Evolutionary conservation across 2,888 invertebrate genomes (phyloP), one percentile per base, ranked within the genome.

Genomic region (Drosophila antonietae): DNA sequence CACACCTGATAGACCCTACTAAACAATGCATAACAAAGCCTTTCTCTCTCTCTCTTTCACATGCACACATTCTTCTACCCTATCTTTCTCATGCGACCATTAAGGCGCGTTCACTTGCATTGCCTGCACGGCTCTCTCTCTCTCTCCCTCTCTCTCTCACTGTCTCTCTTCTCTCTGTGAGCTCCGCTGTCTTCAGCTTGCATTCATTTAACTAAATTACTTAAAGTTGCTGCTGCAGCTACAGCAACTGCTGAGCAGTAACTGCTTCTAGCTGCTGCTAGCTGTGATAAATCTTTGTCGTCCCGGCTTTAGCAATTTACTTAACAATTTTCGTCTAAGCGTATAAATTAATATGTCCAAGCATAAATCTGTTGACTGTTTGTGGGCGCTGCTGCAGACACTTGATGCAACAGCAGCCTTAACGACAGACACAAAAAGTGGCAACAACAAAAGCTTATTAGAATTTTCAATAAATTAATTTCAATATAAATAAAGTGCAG

Each of bases 391-490:
- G 73, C 70, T 65, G 73, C 59, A 31, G 59, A 59, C 49, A 49
- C 59, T 47, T 59, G 31, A 28, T 39, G 47, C 39, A 37, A 59
- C 63, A 63, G 10, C 47, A 52, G 61, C 43, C 28, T 56, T 9
- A 9, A 9, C 37, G 70, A 68, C 66, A 41, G 70, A 68, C 64
- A 44, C 58, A 65, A 55, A 55, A 55, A 44, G 6, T 18, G 14
- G 14, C 44, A 56, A 18, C 44, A 56, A 28, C 55, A 64, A 75
- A 75, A 77, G 72, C 87, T 89, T 84, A 87, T 85, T 89, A 83
- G 82, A 77, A 86, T 81, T 79, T 89, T 76, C 81, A 83, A 89
- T 89, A 87, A 85, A 87, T 85, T 89, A 83, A 89, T 81, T 85
- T 79, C 84, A 87, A 89, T 89, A 87, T 73, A 75, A 75, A 78